Base-by-base conservation (phyloP, 2,797 vertebrate genomes). In the Tadarida brasiliensis region DNA sequence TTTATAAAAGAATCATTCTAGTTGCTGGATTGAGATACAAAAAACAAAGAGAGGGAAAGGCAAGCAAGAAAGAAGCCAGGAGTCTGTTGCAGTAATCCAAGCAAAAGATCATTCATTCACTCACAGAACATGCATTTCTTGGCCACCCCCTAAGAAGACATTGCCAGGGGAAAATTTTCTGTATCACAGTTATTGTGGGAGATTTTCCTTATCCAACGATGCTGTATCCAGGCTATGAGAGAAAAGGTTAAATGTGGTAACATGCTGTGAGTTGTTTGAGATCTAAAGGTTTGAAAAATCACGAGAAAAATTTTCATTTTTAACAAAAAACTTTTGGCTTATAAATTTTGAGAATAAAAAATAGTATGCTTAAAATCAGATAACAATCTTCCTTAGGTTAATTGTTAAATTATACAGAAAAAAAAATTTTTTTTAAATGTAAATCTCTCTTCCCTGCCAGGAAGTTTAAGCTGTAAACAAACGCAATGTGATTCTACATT, bases 391-490 rank as follows among this genome's bases (percentile, higher is more conserved):
- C 11, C 70, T 71, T 65, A 44, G 51, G 30, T 76, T 77, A 73
- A n/a, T 74, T 77, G 22, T 68, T 81, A 19, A 39, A 47, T 71
- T 68, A 57, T 10, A 24, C 19, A 56, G 35, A 80, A 57, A 76
- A 81, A 19, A 57, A 16, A 33, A 30, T 44, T 44, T 4, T 2
- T 33, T 33, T 65, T 83, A 11, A 92, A 73, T n/a, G 24, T 87
- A 82, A 67, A 78, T 71, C 28, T 71, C 39, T 82, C 22, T 94
- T 77, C 10, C 15, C n/a, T 59, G 20, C 39, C 16, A 65, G 85
- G 28, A 82, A 92, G 15, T 44, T 89, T 65, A 90, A 86, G 12
- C 71, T 87, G 3, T 59, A 67, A 92, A 90, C 24, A 92, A 82
- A 82, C 39, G 24, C 77, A 65, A n/a, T 1, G 4, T 84, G 56